These are phyloP conservation scores for Ligdia adustata DNA, from an alignment of 2,888 invertebrate genomes.

Conservation along the genomic window DNA sequence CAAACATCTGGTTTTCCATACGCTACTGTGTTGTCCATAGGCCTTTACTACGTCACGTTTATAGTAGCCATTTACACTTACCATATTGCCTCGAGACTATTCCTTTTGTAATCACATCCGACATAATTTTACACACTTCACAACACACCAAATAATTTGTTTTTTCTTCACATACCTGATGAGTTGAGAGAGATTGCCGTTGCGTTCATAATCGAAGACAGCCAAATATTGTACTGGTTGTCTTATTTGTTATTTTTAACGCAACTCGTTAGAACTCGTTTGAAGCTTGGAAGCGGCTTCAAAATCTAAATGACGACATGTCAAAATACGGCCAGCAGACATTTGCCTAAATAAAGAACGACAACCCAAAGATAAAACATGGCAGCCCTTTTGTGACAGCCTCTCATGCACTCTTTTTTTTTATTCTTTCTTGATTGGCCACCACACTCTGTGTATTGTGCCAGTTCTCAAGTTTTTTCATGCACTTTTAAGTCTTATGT, in stretches of 20 bases:
- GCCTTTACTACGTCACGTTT: conserved; percentile 14
- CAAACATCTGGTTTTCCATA: conserved; percentile 19
- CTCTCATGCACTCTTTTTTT: too few relatives aligned
- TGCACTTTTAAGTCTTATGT: too few relatives aligned
- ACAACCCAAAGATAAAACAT: too few relatives aligned
- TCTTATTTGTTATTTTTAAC: conserved; percentile 9
- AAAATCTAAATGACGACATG: conserved; percentile 20
- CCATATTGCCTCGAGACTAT: not conserved
- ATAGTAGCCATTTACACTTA: not conserved
- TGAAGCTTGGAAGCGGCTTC: conserved; percentile 18
- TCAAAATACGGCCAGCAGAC: not conserved
- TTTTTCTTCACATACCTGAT: conserved; percentile 43
- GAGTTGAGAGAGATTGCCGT: conserved; percentile 40
- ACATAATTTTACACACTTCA: not conserved
- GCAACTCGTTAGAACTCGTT: conserved; percentile 37
- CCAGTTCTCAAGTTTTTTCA: too few relatives aligned
- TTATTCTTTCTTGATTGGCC: too few relatives aligned
- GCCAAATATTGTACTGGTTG: conserved; percentile 26
- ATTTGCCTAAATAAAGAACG: too few relatives aligned
- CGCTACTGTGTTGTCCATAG: conserved; percentile 4
- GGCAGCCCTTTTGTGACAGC: too few relatives aligned
- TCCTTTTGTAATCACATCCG: not conserved
- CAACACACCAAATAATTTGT: conserved; percentile 14
- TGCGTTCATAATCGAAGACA: conserved; percentile 47
- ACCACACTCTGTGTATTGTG: too few relatives aligned